A percentile compares a stretch with the other conserved stretches of the same genome.
phyloP scores from a whole-genome alignment of 2,888 invertebrate genomes.

The Pediacus dermestoides region DNA sequence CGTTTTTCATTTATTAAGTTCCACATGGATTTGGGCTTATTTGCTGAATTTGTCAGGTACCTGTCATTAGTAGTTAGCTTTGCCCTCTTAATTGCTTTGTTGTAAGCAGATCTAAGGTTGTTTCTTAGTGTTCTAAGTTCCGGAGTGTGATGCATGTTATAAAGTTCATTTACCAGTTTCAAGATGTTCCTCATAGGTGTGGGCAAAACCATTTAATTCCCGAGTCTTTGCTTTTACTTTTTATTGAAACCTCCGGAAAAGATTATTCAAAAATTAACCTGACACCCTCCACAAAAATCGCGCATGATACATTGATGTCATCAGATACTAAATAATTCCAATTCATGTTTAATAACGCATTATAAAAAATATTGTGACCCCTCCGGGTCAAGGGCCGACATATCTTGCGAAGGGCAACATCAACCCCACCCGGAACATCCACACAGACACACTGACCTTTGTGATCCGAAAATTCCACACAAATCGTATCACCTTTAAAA shows the following conservation, averaged over 20 bases:
- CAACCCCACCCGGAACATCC: no score
- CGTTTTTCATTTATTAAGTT: conserved; percentile 1
- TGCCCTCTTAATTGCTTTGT: neutral
- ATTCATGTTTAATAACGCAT: neutral
- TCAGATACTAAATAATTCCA: neutral
- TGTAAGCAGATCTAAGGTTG: neutral
- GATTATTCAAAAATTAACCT: neutral
- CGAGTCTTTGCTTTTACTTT: conserved; percentile 1
- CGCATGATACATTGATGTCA: conserved; percentile 1
- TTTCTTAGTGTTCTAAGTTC: neutral
- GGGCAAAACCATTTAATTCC: neutral
- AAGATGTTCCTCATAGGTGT: neutral
- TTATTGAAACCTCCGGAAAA: conserved; percentile 1
- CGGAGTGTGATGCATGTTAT: neutral
- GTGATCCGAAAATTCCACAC: conserved; percentile 7
- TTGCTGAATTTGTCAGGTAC: neutral
- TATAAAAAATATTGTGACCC: neutral
- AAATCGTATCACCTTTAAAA: neutral
- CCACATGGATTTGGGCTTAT: conserved; percentile 1
- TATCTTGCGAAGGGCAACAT: no score
- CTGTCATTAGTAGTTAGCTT: conserved; percentile 2
- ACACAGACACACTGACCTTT: no score
- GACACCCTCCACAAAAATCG: neutral
- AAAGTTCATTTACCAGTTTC: conserved; percentile 2
- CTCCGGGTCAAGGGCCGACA: no score